Evolutionary conservation across 2,113 vertebrate species (phyloP).

Genomic region (Picathartes gymnocephalus): DNA sequence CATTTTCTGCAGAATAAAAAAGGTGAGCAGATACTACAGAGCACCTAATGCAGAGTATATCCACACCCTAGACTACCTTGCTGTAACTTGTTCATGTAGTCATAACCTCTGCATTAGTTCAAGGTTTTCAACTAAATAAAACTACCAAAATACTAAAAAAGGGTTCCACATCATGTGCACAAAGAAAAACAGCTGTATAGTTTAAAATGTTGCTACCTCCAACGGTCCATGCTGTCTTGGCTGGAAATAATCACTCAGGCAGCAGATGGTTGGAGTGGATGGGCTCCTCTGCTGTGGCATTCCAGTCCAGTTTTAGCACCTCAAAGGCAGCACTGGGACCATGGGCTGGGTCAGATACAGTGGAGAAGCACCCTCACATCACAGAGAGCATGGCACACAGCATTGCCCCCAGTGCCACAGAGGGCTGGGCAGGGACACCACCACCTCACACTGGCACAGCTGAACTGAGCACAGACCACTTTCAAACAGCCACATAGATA

Average conservation of each 20-base stretch:
- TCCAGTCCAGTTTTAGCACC: not conserved
- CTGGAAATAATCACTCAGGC: not conserved
- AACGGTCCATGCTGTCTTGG: fast-evolving
- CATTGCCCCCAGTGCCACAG: fast-evolving
- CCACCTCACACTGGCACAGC: fast-evolving
- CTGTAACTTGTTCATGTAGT: constrained; percentile 12
- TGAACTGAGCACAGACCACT: not conserved
- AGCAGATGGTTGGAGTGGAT: not conserved
- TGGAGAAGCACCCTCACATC: fast-evolving
- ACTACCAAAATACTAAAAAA: not conserved
- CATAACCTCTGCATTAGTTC: not conserved
- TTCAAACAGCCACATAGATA: not conserved
- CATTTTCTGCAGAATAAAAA: not conserved
- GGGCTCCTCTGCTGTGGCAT: not conserved
- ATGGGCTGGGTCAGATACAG: not conserved
- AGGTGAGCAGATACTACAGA: not conserved
- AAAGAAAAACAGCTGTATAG: not conserved
- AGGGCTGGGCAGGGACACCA: not conserved
- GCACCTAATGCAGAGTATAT: not conserved
- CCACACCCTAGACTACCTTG: not conserved
- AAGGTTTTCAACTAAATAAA: not conserved
- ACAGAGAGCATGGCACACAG: not conserved
- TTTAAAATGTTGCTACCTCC: not conserved
- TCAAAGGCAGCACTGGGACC: not conserved
- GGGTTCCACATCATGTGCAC: not conserved